Conservation (phyloP, 1,140 invertebrate genomes). For the Brachionus rotundiformis region DNA sequence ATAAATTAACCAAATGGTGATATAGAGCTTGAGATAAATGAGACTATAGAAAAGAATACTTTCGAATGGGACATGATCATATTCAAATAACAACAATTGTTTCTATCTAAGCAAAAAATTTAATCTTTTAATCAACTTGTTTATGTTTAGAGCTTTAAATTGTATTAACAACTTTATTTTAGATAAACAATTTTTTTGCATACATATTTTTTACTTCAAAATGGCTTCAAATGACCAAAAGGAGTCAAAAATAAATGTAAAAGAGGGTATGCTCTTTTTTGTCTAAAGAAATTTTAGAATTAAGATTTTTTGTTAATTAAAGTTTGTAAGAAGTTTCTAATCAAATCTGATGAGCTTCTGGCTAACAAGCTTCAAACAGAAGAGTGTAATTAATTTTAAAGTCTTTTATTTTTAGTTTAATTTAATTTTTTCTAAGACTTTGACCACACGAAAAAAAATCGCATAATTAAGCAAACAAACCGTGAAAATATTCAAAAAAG, state of each 20-base stretch:
- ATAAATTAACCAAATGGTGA: neutral
- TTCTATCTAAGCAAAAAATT: neutral
- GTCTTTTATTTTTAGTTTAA: neutral
- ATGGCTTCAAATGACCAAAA: neutral
- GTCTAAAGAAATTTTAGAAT: neutral
- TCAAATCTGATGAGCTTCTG: slow-evolving; percentile 27
- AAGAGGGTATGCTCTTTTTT: neutral
- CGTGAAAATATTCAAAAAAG: slow-evolving; percentile 21
- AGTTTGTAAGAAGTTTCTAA: slow-evolving; percentile 5
- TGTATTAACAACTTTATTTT: neutral
- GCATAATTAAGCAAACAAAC: slow-evolving; percentile 10
- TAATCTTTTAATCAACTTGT: slow-evolving; percentile 20
- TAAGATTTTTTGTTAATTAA: neutral
- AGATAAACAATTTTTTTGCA: neutral
- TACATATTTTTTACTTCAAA: neutral
- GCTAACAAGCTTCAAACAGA: slow-evolving; percentile 33
- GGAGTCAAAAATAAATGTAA: neutral
- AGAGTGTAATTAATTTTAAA: neutral
- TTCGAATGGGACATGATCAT: neutral
- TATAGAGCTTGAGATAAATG: neutral
- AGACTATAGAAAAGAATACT: neutral
- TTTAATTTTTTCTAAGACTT: neutral
- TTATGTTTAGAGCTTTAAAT: neutral
- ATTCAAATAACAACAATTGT: neutral
- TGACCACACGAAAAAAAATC: slow-evolving; percentile 37